Evolutionary conservation across 1,140 invertebrate species (phyloP).

Genomic region (Tetramorium alpestre): DNA sequence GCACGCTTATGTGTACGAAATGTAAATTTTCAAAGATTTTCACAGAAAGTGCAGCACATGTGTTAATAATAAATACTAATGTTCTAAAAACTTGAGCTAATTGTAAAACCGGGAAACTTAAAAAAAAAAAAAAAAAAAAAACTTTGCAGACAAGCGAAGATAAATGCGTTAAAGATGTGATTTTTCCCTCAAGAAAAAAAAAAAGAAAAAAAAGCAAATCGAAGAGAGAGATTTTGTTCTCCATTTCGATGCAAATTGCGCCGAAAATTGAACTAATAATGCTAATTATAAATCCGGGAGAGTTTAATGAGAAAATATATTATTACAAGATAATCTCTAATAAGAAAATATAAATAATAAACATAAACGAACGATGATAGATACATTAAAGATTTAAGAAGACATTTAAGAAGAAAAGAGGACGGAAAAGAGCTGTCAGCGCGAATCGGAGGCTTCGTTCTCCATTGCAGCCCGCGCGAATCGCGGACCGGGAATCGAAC

Average conservation of each 20-base stretch:
- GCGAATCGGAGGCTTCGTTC: not conserved
- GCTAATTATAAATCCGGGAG: not conserved
- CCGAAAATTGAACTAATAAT: conserved; percentile 69
- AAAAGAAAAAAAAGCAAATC: not conserved
- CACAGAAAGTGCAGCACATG: not conserved
- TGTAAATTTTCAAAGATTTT: not conserved
- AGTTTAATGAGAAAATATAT: no score
- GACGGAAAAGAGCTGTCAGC: not conserved
- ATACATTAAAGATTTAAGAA: not conserved
- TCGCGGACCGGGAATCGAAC: conserved; percentile 69
- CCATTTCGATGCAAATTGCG: not conserved
- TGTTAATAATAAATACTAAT: not conserved
- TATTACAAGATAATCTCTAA: not conserved
- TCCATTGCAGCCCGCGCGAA: conserved; percentile 15
- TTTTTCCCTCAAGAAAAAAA: not conserved
- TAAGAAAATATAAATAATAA: not conserved
- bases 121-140: not conserved
- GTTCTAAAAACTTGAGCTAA: not conserved
- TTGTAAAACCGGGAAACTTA: not conserved
- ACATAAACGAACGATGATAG: not conserved
- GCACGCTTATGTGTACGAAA: not conserved
- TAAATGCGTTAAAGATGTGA: not conserved
- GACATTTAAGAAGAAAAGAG: no score
- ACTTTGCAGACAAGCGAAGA: not conserved
- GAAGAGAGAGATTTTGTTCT: no score